Evolutionary conservation across 2,888 invertebrate species (phyloP).

Genomic region (Spodoptera exigua): DNA sequence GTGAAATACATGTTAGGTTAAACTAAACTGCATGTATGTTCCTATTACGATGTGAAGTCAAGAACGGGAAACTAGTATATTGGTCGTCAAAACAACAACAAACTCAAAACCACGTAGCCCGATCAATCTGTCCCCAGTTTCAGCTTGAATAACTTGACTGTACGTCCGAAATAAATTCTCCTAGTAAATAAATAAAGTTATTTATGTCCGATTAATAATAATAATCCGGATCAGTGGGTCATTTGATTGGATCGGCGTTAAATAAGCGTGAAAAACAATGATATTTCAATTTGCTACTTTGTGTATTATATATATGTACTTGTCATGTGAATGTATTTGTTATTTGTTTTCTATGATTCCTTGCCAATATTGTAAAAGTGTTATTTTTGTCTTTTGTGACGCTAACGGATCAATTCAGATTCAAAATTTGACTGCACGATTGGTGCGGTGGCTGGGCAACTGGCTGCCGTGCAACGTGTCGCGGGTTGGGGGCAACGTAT

Average conservation of each 20-base stretch:
- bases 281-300: conserved; percentile 52
- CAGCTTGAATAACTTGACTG: not conserved
- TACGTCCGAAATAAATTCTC: conserved; percentile 26
- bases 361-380: no score
- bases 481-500: no score
- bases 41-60: no score
- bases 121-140: conserved; percentile 15
- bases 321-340: conserved; percentile 33
- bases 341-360: not conserved
- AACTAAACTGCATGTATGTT: no score
- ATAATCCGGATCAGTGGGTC: conserved; percentile 62
- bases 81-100: not conserved
- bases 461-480: no score
- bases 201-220: conserved; percentile 51
- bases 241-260: conserved; percentile 65
- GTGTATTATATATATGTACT: conserved; percentile 8
- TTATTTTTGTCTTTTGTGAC: no score
- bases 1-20: no score
- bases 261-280: conserved; percentile 68
- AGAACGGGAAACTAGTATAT: not conserved
- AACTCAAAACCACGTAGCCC: not conserved
- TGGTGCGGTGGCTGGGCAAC: no score
- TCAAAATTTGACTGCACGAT: no score
- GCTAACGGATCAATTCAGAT: no score
- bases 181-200: conserved; percentile 38